These are phyloP conservation scores for Xestia c-nigrum DNA, from an alignment of 2,888 invertebrate genomes.

Conservation along the genomic window DNA sequence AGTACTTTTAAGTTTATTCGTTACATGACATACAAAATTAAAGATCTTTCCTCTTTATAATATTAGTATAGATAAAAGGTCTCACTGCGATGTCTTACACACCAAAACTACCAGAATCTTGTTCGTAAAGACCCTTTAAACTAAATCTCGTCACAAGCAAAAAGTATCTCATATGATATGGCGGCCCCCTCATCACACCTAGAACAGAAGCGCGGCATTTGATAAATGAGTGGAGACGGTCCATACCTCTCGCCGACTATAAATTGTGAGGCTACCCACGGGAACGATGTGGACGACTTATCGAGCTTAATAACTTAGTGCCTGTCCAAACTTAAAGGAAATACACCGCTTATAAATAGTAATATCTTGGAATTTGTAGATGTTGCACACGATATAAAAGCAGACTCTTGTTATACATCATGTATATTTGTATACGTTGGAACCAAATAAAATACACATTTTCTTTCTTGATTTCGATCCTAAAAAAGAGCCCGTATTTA, in stretches of 20 bases:
- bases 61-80: too few relatives aligned
- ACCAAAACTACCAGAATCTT: not conserved
- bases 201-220: conserved; percentile 62
- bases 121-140: not conserved
- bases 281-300: conserved; percentile 55
- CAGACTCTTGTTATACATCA: not conserved
- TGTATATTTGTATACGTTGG: not conserved
- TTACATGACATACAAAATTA: too few relatives aligned
- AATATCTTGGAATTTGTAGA: conserved; percentile 6
- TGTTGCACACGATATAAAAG: not conserved
- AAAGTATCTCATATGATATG: conserved; percentile 13
- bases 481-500: not conserved
- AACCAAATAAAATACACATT: not conserved
- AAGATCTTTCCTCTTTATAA: too few relatives aligned
- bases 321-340: conserved; percentile 22
- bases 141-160: not conserved
- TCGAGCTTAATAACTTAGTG: conserved; percentile 55
- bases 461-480: not conserved
- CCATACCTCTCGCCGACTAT: conserved; percentile 59
- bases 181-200: conserved; percentile 32
- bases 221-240: conserved; percentile 67
- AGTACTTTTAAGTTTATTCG: too few relatives aligned
- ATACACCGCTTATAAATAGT: conserved; percentile 34
- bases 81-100: not conserved
- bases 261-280: conserved; percentile 57